Conservation (phyloP, 1,140 invertebrate species). For the Drosophila orosa region DNA sequence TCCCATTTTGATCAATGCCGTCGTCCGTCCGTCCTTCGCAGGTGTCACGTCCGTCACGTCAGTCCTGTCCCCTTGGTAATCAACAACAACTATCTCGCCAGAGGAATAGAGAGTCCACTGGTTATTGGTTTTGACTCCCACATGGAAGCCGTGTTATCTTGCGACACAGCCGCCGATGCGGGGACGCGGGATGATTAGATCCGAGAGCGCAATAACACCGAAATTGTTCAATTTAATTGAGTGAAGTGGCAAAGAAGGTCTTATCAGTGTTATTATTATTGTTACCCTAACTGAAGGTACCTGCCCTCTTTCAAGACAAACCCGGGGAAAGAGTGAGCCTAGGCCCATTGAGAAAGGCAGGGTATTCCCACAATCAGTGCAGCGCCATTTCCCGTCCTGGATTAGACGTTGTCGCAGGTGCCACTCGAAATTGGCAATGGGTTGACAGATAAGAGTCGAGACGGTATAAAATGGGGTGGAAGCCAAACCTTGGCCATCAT, state of each 20-base stretch:
- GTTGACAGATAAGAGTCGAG: conserved; percentile 48
- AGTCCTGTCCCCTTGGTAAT: conserved; percentile 15
- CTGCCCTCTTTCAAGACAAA: too few species aligned
- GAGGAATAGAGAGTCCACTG: not conserved
- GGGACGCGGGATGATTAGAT: conserved; percentile 42
- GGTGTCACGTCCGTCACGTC: conserved; percentile 10
- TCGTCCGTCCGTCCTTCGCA: not conserved
- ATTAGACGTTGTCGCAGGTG: conserved; percentile 60
- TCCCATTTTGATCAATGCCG: conserved; percentile 9
- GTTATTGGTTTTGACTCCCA: conserved; percentile 17
- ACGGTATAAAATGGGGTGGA: conserved; percentile 64
- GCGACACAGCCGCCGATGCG: conserved; percentile 3
- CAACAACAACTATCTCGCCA: not conserved
- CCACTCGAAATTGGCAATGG: conserved; percentile 72
- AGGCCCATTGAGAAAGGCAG: not conserved
- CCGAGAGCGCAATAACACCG: conserved; percentile 39
- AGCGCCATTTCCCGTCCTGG: conserved; percentile 22
- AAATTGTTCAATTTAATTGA: conserved; percentile 79
- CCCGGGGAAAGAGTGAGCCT: too few species aligned
- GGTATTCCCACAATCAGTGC: not conserved
- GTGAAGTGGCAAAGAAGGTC: conserved; percentile 40
- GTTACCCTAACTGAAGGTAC: conserved; percentile 8
- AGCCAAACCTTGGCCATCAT: conserved; percentile 46
- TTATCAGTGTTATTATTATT: conserved; percentile 43
- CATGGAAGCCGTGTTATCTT: conserved; percentile 26